Evolutionary conservation across 1,140 invertebrate genomes (phyloP).

Genomic region (Drosophila asahinai): DNA sequence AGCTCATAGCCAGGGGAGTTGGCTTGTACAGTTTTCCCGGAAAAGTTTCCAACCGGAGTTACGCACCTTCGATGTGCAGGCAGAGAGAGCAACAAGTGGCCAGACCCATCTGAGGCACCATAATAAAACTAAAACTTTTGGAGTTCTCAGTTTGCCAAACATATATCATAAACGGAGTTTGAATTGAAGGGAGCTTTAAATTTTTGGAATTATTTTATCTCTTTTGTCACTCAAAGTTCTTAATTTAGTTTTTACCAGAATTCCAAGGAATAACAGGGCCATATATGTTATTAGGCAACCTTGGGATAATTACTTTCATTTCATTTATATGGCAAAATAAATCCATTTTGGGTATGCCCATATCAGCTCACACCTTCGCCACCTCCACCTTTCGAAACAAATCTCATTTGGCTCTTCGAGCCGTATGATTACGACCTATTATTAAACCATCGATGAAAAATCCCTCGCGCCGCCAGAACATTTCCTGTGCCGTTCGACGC

Average conservation of each 20-base stretch:
- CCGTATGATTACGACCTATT: constrained; percentile 43
- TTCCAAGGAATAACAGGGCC: not conserved
- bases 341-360: not conserved
- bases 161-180: constrained; percentile 6
- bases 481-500: constrained; percentile 66
- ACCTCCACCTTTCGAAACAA: constrained; percentile 18
- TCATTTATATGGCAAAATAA: not conserved
- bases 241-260: not conserved
- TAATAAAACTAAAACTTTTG: constrained; percentile 25
- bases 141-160: not conserved
- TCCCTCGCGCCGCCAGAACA: constrained; percentile 41
- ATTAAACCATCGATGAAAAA: constrained; percentile 59
- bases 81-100: constrained; percentile 27
- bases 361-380: constrained; percentile 28
- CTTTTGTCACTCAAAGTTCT: not conserved
- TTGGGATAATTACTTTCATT: not conserved
- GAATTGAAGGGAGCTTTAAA: not conserved
- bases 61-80: constrained; percentile 19
- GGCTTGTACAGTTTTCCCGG: constrained; percentile 18
- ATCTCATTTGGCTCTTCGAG: constrained; percentile 28
- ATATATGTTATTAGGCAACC: too few relatives aligned
- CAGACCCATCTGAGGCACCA: constrained; percentile 19
- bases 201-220: not conserved
- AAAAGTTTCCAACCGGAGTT: constrained; percentile 37
- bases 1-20: constrained; percentile 7